phyloP scores from a whole-genome alignment of 2,113 vertebrate genomes.

The Phycodurus eques region DNA sequence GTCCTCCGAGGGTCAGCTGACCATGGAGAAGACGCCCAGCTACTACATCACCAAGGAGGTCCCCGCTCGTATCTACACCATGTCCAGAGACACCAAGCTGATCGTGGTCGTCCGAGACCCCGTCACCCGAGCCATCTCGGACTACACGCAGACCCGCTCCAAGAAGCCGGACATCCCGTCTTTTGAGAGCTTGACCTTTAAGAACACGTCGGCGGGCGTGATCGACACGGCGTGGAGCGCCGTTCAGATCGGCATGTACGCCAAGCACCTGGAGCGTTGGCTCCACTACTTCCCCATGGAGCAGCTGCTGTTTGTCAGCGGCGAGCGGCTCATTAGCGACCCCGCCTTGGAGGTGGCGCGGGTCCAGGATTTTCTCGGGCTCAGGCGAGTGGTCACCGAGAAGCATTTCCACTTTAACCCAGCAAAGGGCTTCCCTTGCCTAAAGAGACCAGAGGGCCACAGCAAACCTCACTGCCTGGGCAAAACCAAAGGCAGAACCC shows the following conservation, averaged over 20 bases:
- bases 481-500: constrained; percentile 91
- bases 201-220: constrained; percentile 83
- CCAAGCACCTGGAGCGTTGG: constrained; percentile 93
- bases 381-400: constrained; percentile 85
- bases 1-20: constrained; percentile 87
- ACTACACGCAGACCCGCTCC: constrained; percentile 94
- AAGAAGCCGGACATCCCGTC: constrained; percentile 89
- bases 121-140: constrained; percentile 89
- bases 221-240: constrained; percentile 93
- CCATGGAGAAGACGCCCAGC: constrained; percentile 96
- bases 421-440: constrained; percentile 94
- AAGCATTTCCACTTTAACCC: constrained; percentile 97
- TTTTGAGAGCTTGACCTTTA: constrained; percentile 90
- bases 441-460: constrained; percentile 89
- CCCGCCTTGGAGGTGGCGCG: constrained; percentile 87
- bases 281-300: constrained; percentile 83
- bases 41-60: constrained; percentile 91
- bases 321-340: constrained; percentile 86
- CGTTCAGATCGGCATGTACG: constrained; percentile 93
- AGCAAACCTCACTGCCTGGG: constrained; percentile 82
- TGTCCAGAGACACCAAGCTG: constrained; percentile 87
- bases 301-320: constrained; percentile 92
- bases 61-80: constrained; percentile 85
- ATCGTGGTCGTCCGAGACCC: constrained; percentile 93
- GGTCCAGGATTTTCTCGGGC: constrained; percentile 91